Base-by-base conservation (phyloP, 2,888 invertebrate species). In the Ormyrus labotus region DNA sequence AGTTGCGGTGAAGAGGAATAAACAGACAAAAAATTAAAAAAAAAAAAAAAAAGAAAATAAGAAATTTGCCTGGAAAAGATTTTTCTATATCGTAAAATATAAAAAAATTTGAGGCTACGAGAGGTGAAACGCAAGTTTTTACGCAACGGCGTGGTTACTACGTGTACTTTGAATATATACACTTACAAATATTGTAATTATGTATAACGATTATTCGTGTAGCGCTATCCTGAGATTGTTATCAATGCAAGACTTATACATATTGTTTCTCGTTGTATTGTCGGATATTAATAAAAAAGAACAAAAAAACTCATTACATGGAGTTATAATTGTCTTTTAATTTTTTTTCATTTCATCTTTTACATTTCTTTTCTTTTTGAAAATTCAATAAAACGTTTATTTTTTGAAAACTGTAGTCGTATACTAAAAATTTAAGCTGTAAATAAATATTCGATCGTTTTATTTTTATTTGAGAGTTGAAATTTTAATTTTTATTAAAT, bases 191-290 rank as follows among this genome's bases (percentile, higher is more conserved):
- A 83, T 79, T 83, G 82, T 83, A 83, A 83, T 83, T 82, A 81
- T 81, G 75, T 82, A 81, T 79, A 79, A 82, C 81, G 75, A 81
- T 82, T 86, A 85, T 83, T 80, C 84, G 83, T 85, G 85, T 87
- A 88, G 86, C 81, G 84, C 84, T 87, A 85, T 82, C 84, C 84
- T 85, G 84, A 87, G 84, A 85, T 87, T 87, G 87, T 87, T 86
- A 86, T 85, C 85, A 87, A 87, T 87, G 87, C 86, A 87, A 87
- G 85, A 87, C 85, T 85, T 89, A 88, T 88, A 86, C 86, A 85
- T 86, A 89, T 88, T 89, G 87, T 89, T 89, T 86, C 85, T 86
- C 87, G 87, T 88, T 88, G 88, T 89, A 87, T 87, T 85, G 84
- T 87, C 86, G 84, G 87, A 87, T 87, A 86, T 88, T 87, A 87